Evolutionary conservation across 2,797 vertebrate species (phyloP), one percentile per base, ranked within the genome.

Genomic region (Cossypha niveicapilla): DNA sequence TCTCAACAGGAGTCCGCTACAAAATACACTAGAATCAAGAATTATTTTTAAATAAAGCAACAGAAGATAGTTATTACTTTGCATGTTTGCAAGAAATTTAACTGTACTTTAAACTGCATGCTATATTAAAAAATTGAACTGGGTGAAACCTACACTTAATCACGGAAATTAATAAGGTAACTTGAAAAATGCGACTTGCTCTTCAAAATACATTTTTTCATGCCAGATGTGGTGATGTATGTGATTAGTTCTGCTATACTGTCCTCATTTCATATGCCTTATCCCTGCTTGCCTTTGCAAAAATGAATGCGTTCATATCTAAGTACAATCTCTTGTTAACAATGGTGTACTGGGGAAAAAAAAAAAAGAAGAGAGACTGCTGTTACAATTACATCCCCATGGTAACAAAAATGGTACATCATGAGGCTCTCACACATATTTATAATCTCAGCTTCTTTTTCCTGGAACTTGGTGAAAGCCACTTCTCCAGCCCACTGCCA

Each of bases 301-400:
- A 88, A 88, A 76, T 45, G 41, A 78, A 78, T 23, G 51, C 6
- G 8, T 78, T 86, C 79, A 57, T 78, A 86, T 63, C 82, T 84
- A 92, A 94, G 74, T 76, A 70, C 79, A 66, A 88, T 74, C 74
- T 81, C 80, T 48, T 56, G 48, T 77, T 92, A 91, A 75, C 51
- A 82, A 76, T 73, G 63, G 76, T 22, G 62, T 39, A 86, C 41
- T 32, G 17, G 16, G 65, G 61, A 66, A 66, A 71, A 67, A 78
- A 67, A 34, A 62, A 45, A 44, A 37, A 50, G 7, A 35, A 60
- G 47, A 63, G 61, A 48, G 51, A n/a, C 63, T 81, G 58, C 82
- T 90, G 72, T 85, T 92, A 82, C 86, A 93, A 47, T 90, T 70
- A 74, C 30, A 5, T 96, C 77, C 72, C 92, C 67, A 90, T 92